phyloP scores from a whole-genome alignment of 2,113 vertebrate species.

The Anas platyrhynchos region DNA sequence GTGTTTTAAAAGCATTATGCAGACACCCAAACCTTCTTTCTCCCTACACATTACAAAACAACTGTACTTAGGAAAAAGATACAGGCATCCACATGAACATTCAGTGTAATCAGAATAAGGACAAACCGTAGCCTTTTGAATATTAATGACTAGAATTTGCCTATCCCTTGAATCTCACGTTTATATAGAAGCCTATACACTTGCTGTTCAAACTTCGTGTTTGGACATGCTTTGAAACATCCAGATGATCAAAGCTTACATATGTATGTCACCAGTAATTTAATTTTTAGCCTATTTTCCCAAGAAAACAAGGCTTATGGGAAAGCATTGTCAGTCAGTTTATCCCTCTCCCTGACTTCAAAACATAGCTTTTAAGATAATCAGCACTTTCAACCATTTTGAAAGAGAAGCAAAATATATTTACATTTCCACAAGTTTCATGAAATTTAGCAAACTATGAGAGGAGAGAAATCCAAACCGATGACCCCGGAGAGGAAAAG shows the following conservation, averaged over 20 bases:
- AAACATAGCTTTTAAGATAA: background rate
- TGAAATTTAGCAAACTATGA: background rate
- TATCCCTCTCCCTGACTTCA: background rate
- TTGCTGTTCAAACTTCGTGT: background rate
- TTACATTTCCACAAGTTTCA: background rate
- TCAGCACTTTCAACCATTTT: background rate
- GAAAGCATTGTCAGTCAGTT: background rate
- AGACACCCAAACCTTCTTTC: background rate
- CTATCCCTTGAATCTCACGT: background rate
- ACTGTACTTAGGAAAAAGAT: background rate
- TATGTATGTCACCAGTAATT: background rate
- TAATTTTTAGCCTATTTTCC: constrained; percentile 3
- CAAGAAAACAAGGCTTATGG: background rate
- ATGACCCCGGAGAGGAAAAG: background rate
- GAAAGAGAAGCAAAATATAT: background rate
- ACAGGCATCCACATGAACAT: background rate
- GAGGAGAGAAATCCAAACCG: background rate
- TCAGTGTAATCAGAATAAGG: background rate
- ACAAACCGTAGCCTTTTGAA: background rate
- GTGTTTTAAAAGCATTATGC: background rate
- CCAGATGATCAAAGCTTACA: background rate
- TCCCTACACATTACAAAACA: background rate
- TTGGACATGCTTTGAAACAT: background rate
- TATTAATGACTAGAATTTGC: background rate
- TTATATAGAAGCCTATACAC: background rate